These are phyloP conservation scores for Blastomussa wellsi DNA, from an alignment of 92 coral and sea anemone species.

Conservation along the genomic window DNA sequence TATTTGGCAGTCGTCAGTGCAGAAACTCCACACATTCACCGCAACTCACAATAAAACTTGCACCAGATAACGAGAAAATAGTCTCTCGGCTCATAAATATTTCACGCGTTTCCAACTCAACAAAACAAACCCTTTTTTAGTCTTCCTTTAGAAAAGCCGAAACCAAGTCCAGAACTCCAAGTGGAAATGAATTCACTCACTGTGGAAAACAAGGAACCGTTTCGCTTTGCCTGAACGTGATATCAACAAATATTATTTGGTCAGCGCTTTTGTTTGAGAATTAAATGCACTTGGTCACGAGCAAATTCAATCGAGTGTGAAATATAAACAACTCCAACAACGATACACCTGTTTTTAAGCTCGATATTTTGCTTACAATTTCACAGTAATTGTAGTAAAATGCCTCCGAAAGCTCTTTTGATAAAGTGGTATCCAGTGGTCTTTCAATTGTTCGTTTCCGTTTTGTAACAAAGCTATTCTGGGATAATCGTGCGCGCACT, in stretches of 20 bases:
- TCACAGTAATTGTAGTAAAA: slow-evolving; percentile 6
- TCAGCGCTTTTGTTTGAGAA: neutral
- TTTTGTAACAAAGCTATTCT: neutral
- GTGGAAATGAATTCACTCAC: neutral
- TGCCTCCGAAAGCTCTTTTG: slow-evolving; percentile 12
- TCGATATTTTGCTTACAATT: slow-evolving; percentile 18
- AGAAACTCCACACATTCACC: slow-evolving; percentile 27
- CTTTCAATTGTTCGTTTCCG: slow-evolving; percentile 10
- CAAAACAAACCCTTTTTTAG: slow-evolving; percentile 4
- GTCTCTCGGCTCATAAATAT: slow-evolving; percentile 38
- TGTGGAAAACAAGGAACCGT: neutral
- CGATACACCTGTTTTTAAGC: slow-evolving; percentile 33
- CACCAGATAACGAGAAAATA: slow-evolving; percentile 29
- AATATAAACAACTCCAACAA: slow-evolving; percentile 12
- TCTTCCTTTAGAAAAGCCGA: neutral
- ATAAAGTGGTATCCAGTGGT: slow-evolving; percentile 9
- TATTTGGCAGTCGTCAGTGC: slow-evolving; percentile 21
- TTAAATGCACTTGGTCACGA: slow-evolving; percentile 9
- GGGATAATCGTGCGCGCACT: neutral
- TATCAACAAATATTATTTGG: neutral
- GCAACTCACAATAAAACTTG: slow-evolving; percentile 33
- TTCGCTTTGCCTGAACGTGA: neutral
- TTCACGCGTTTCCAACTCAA: slow-evolving; percentile 17
- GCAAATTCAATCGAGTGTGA: slow-evolving; percentile 17
- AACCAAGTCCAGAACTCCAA: neutral